phyloP scores from a whole-genome alignment of 2,797 vertebrate species.

The Ispidina lecontei region DNA sequence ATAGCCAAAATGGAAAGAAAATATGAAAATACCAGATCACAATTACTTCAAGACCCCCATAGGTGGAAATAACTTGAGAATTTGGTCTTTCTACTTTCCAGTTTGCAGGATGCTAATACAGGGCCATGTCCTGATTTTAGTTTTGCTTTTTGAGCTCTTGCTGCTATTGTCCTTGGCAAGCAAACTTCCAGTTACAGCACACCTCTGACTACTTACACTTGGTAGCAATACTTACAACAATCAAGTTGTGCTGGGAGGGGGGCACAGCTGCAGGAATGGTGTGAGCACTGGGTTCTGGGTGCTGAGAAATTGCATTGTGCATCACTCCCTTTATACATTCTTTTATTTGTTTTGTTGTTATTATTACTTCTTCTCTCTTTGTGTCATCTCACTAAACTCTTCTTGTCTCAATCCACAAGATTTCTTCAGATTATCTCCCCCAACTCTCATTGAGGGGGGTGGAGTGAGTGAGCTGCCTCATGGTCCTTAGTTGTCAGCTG shows the following conservation, averaged over 20 bases:
- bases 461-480: background rate
- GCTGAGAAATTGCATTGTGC: background rate
- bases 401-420: background rate
- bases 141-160: background rate
- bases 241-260: background rate
- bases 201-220: background rate
- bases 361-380: background rate
- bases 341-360: background rate
- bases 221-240: background rate
- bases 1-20: slow-evolving; percentile 35
- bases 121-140: background rate
- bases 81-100: background rate
- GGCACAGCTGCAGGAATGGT: background rate
- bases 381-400: no score
- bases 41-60: background rate
- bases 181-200: background rate
- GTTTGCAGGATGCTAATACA: background rate
- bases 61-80: background rate
- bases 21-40: background rate
- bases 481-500: background rate
- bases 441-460: background rate
- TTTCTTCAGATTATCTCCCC: background rate
- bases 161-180: background rate
- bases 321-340: background rate
- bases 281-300: background rate